Percentiles rank a stretch among this genome's conserved stretches.
phyloP scores from a whole-genome alignment of 37 sponge, comb jelly and placozoan genomes.

The Ephydatia muelleri region DNA sequence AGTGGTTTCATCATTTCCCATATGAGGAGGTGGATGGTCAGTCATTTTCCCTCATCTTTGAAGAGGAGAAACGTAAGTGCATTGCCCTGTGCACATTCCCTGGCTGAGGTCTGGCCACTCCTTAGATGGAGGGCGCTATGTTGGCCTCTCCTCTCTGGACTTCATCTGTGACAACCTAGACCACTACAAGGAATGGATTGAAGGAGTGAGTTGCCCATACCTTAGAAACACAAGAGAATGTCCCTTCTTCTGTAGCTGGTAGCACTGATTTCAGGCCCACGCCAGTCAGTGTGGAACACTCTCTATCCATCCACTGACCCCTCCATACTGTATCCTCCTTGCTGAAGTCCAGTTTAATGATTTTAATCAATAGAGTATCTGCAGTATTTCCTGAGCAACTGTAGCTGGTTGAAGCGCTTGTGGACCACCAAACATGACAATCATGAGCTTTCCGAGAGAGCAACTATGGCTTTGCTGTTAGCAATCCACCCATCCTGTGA shows the following conservation, averaged over 20 bases:
- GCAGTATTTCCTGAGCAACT: not conserved
- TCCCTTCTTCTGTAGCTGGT: not conserved
- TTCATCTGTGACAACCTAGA: slow-evolving; percentile 67
- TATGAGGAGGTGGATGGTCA: slow-evolving; percentile 60
- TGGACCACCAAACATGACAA: slow-evolving; percentile 30
- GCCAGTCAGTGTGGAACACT: too few relatives aligned
- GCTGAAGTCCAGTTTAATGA: too few relatives aligned
- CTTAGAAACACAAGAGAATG: too few relatives aligned
- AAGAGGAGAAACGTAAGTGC: slow-evolving; percentile 42
- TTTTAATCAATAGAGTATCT: not conserved
- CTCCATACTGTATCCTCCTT: too few relatives aligned
- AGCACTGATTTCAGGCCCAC: not conserved
- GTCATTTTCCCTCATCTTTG: slow-evolving; percentile 78
- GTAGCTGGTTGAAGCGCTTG: slow-evolving; percentile 59
- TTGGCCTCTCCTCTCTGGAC: slow-evolving; percentile 59
- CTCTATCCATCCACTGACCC: slow-evolving; percentile 63
- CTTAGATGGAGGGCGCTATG: slow-evolving; percentile 45
- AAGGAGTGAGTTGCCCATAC: slow-evolving; percentile 58
- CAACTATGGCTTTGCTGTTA: slow-evolving; percentile 19
- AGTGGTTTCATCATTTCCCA: slow-evolving; percentile 67
- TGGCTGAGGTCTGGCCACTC: too few relatives aligned
- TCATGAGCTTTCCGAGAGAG: slow-evolving; percentile 39
- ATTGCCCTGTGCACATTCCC: not conserved
- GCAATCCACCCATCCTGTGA: not conserved
- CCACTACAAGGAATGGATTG: slow-evolving; percentile 56